Percentiles rank a stretch among this genome's conserved stretches.
Evolutionary conservation across 2,888 invertebrate genomes (phyloP).

Genomic region (Thecocarcelia acutangulata): DNA sequence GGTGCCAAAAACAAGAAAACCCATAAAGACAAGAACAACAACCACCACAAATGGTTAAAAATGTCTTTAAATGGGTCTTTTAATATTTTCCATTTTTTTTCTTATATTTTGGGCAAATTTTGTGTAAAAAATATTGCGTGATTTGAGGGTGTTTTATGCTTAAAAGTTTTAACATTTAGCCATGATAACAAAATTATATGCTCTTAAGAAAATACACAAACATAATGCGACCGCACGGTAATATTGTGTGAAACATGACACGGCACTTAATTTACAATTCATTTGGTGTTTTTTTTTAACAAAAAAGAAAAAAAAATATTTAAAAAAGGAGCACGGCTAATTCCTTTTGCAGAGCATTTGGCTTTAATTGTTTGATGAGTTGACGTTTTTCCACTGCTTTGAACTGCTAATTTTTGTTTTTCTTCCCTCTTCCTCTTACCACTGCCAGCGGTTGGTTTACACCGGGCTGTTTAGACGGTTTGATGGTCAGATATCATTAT

Average conservation of each 20-base stretch:
- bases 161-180: slow-evolving; percentile 61
- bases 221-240: slow-evolving; percentile 57
- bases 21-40: slow-evolving; percentile 15
- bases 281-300: slow-evolving; percentile 72
- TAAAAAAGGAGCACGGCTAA: slow-evolving; percentile 26
- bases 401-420: slow-evolving; percentile 23
- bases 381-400: slow-evolving; percentile 63
- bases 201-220: slow-evolving; percentile 48
- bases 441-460: slow-evolving; percentile 34
- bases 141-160: slow-evolving; percentile 66
- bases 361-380: slow-evolving; percentile 72
- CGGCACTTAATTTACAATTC: slow-evolving; percentile 79
- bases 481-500: slow-evolving; percentile 54
- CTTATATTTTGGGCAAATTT: slow-evolving; percentile 50
- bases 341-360: slow-evolving; percentile 55
- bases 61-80: slow-evolving; percentile 53
- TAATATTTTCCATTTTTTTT: slow-evolving; percentile 14
- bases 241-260: slow-evolving; percentile 76
- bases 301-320: too few relatives aligned
- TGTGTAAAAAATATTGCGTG: slow-evolving; percentile 52
- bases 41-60: slow-evolving; percentile 39
- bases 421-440: not conserved
- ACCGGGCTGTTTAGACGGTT: slow-evolving; percentile 23
- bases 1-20: slow-evolving; percentile 74
- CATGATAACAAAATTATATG: slow-evolving; percentile 53